Conservation (phyloP, 37 sponge, comb jelly and placozoan species). For the Petrosia ficiformis region DNA sequence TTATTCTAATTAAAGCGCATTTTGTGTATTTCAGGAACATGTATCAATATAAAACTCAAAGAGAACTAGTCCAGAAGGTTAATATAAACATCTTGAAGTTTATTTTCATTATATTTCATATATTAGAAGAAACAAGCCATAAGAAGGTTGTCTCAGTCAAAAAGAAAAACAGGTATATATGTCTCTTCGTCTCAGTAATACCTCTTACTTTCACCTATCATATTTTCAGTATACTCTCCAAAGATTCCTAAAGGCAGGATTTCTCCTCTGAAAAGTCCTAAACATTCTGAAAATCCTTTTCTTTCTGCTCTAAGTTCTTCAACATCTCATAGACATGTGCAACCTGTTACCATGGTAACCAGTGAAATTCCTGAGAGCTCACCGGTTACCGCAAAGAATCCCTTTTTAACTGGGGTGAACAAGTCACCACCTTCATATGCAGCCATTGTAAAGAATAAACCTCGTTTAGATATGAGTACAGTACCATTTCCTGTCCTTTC, state of each 20-base stretch:
- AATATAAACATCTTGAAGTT: background rate
- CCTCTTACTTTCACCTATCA: background rate
- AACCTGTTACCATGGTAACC: background rate
- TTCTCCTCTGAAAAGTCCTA: too few species aligned
- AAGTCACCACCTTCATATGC: background rate
- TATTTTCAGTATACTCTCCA: background rate
- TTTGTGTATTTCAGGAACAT: background rate
- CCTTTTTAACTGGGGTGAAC: background rate
- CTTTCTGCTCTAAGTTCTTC: background rate
- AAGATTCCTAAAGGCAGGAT: too few species aligned
- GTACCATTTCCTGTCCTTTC: too few species aligned
- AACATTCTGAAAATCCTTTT: background rate
- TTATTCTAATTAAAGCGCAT: background rate
- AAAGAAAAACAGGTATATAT: background rate
- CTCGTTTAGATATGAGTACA: too few species aligned
- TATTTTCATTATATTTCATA: background rate
- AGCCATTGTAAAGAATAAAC: background rate
- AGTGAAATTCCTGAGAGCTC: background rate
- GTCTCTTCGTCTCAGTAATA: background rate
- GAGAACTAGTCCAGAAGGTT: background rate
- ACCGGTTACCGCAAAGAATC: background rate
- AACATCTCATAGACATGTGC: background rate
- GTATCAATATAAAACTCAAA: background rate
- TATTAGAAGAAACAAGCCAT: conserved; percentile 47
- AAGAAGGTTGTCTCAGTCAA: conserved; percentile 34